phyloP scores from a whole-genome alignment of 2,888 invertebrate genomes.

The Lochmaea crataegi region DNA sequence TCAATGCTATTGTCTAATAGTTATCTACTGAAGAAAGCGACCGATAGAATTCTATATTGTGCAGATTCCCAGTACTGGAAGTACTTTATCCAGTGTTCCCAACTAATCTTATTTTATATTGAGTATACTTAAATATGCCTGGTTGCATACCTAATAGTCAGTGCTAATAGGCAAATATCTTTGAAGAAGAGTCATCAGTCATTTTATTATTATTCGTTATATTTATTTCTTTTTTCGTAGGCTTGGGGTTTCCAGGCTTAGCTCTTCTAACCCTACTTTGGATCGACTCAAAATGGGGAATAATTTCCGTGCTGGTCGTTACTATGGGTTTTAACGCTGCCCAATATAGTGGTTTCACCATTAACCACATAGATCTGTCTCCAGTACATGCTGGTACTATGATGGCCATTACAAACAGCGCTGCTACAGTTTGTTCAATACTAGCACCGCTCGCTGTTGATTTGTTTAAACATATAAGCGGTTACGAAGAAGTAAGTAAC shows the following conservation, averaged over 20 bases:
- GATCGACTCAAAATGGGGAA: conserved; percentile 68
- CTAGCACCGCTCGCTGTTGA: conserved; percentile 79
- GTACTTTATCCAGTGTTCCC: too few species aligned
- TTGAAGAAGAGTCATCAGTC: too few species aligned
- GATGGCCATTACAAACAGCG: conserved; percentile 84
- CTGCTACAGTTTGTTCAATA: conserved; percentile 80
- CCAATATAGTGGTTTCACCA: conserved; percentile 74
- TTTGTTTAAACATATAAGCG: conserved; percentile 62
- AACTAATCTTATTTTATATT: too few species aligned
- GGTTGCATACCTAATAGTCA: too few species aligned
- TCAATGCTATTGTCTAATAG: not conserved
- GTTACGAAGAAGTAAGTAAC: conserved; percentile 40
- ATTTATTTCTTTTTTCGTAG: conserved; percentile 10
- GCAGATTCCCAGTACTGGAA: too few species aligned
- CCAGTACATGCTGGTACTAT: conserved; percentile 84
- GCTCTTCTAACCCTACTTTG: conserved; percentile 73
- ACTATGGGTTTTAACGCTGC: conserved; percentile 80
- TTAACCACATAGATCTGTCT: conserved; percentile 84
- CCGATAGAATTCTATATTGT: too few species aligned
- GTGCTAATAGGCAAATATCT: too few species aligned
- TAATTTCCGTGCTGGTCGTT: conserved; percentile 73
- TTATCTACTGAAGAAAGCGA: too few species aligned
- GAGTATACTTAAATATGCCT: too few species aligned
- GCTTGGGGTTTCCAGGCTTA: conserved; percentile 71
- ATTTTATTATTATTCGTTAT: too few species aligned